Percentiles rank a stretch among this genome's conserved stretches.
Conservation (phyloP, 2,113 vertebrate genomes). For the Tinamus guttatus region DNA sequence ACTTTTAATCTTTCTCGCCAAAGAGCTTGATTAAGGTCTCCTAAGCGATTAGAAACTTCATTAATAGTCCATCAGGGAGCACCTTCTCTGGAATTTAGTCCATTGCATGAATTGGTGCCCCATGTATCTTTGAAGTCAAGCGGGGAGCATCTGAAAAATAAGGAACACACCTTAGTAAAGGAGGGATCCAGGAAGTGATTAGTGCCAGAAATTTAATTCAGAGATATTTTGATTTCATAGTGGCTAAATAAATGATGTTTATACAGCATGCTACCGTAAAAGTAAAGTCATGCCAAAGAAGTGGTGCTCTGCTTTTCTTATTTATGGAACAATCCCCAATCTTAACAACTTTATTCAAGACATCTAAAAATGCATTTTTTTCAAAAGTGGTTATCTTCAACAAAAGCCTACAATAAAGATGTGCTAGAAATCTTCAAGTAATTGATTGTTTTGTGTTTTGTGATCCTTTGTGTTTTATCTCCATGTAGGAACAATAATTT, state of each 20-base stretch:
- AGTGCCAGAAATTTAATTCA: not conserved
- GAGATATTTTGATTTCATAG: not conserved
- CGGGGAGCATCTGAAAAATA: not conserved
- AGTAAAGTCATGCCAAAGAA: not conserved
- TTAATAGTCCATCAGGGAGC: not conserved
- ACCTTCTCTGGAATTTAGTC: not conserved
- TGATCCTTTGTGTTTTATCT: not conserved
- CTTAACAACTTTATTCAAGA: not conserved
- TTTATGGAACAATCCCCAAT: not conserved
- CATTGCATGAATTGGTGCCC: not conserved
- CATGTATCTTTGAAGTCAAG: not conserved
- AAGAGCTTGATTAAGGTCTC: not conserved
- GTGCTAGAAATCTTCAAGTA: not conserved
- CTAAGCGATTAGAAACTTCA: not conserved
- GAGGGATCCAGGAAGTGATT: not conserved
- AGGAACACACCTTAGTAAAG: not conserved
- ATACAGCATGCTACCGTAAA: not conserved
- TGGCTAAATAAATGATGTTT: not conserved
- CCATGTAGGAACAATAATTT: not conserved
- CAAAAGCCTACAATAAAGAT: not conserved
- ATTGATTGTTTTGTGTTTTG: not conserved
- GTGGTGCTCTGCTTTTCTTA: not conserved
- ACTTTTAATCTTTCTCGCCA: not conserved
- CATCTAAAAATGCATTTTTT: not conserved
- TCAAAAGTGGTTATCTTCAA: not conserved